phyloP scores from a whole-genome alignment of 35 echinoderm and acorn worm species.

The Hemicentrotus pulcherrimus region DNA sequence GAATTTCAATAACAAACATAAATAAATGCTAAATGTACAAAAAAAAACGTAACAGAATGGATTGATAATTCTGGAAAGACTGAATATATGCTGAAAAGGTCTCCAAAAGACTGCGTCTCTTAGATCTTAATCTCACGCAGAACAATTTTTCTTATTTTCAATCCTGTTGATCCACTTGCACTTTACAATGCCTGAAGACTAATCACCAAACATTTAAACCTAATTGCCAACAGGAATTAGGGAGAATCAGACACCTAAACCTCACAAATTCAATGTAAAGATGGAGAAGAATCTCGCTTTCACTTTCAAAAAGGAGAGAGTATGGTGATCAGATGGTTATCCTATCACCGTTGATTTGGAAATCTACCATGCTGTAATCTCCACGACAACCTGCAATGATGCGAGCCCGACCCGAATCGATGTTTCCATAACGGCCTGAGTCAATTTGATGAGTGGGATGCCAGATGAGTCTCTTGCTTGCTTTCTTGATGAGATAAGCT shows the following conservation, averaged over 20 bases:
- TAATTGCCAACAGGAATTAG: not conserved
- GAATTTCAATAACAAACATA: too few relatives aligned
- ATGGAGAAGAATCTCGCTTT: not conserved
- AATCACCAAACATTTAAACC: not conserved
- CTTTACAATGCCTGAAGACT: not conserved
- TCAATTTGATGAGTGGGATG: not conserved
- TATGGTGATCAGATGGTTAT: not conserved
- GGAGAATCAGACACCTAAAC: not conserved
- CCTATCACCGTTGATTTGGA: not conserved
- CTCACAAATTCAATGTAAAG: not conserved
- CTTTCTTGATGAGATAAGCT: not conserved
- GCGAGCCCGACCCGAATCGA: constrained; percentile 6
- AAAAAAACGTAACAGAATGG: too few relatives aligned
- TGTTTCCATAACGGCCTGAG: not conserved
- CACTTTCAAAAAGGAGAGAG: not conserved
- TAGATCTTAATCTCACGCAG: too few relatives aligned
- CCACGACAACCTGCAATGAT: not conserved
- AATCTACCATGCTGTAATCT: not conserved
- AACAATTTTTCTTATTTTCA: too few relatives aligned
- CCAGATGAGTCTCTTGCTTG: not conserved
- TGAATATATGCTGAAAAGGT: too few relatives aligned
- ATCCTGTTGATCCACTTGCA: not conserved
- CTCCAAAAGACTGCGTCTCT: too few relatives aligned
- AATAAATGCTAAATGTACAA: too few relatives aligned
- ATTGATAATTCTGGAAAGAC: too few relatives aligned